A percentile compares a stretch with the other conserved stretches of the same genome.
Conservation (phyloP, 2,888 invertebrate genomes). For the Calameuta filiformis region DNA sequence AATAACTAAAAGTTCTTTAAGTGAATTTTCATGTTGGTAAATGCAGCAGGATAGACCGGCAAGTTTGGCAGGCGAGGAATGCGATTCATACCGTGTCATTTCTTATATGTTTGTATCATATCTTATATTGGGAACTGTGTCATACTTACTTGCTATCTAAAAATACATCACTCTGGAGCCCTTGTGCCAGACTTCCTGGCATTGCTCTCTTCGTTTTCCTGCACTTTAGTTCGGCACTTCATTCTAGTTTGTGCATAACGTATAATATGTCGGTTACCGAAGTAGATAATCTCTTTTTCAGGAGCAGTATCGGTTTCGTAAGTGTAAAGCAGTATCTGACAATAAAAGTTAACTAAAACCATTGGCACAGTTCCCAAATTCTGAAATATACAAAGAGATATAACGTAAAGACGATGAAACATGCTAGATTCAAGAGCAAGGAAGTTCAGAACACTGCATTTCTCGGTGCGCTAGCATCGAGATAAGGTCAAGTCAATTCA, state of each 20-base stretch:
- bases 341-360: neutral
- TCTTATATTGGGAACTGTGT: conserved; percentile 49
- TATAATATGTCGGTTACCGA: conserved; percentile 4
- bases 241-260: neutral
- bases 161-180: conserved; percentile 50
- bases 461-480: neutral
- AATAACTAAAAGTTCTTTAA: neutral
- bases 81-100: conserved; percentile 12
- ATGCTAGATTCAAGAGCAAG: neutral
- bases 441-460: neutral
- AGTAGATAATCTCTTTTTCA: conserved; percentile 36
- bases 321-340: conserved; percentile 10
- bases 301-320: conserved; percentile 18
- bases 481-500: neutral
- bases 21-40: conserved; percentile 18
- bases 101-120: conserved; percentile 33
- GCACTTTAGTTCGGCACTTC: conserved; percentile 5
- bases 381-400: neutral
- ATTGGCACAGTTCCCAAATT: neutral
- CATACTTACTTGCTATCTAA: conserved; percentile 45
- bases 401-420: neutral
- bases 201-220: conserved; percentile 10
- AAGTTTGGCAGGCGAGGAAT: conserved; percentile 6
- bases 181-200: conserved; percentile 44
- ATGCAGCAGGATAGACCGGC: neutral